Evolutionary conservation across 2,797 vertebrate genomes (phyloP), one percentile per base, ranked within the genome.

Genomic region (Phataginus tricuspis): DNA sequence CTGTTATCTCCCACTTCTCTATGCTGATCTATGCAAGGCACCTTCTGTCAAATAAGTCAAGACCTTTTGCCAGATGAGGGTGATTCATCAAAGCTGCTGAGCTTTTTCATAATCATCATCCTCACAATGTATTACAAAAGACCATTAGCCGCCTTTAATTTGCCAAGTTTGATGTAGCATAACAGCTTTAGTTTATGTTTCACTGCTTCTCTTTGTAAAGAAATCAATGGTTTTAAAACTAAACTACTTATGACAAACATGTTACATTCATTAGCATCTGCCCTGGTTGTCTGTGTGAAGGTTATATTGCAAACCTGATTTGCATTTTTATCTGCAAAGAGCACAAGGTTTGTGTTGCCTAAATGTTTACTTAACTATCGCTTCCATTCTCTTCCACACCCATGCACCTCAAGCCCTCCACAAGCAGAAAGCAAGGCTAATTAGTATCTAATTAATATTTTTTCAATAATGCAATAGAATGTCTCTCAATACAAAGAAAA

Each of bases 41-140:
- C 91, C 94, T 97, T 97, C 96, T 97, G 95, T 97, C 96, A 97
- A 94, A 92, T 93, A 89, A 97, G 83, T 95, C 95, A 98, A 61
- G 95, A 96, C 75, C 79, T 91, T 87, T 97, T 97, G 83, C 91
- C 92, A 95, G 94, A 93, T 88, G 42, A 97, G 93, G 98, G 45
- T 77, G 92, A 97, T 97, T 98, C 91, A 97, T 97, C 92, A 96
- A 89, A 97, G 96, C 82, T 51, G 55, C 42, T 61, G 37, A 86
- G 74, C 64, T 95, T 95, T 96, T 91, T 96, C 31, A 95, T 97
- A 84, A 95, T 95, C 90, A 80, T 90, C 85, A 88, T 89, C 96
- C 59, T 91, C 69, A 84, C 85, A 75, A 23, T 64, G 94, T 94
- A 86, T 94, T 91, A 89, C 85, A 96, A 82, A 71, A 66, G 83